Evolutionary conservation across 2,888 invertebrate genomes (phyloP).

Genomic region (Mystacides longicornis): DNA sequence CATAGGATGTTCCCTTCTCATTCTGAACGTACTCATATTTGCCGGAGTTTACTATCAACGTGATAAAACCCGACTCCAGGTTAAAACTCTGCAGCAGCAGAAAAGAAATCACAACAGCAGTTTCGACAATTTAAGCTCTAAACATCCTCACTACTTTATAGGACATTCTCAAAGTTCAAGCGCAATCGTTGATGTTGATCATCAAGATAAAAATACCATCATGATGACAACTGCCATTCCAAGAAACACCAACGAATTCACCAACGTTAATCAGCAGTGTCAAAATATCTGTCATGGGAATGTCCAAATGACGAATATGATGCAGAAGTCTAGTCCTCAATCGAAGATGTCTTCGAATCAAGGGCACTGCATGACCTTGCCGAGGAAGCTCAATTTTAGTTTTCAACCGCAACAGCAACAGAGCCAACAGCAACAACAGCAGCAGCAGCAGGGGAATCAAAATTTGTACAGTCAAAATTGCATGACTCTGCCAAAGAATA

Average conservation of each 20-base stretch:
- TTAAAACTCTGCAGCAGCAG: slow-evolving; percentile 63
- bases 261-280: slow-evolving; percentile 38
- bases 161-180: slow-evolving; percentile 73
- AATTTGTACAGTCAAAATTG: slow-evolving; percentile 45
- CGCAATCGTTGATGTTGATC: slow-evolving; percentile 79
- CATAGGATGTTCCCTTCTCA: slow-evolving; percentile 72
- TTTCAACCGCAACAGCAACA: slow-evolving; percentile 35
- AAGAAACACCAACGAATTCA: slow-evolving; percentile 30
- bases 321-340: slow-evolving; percentile 42
- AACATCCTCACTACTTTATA: slow-evolving; percentile 73
- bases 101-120: slow-evolving; percentile 54
- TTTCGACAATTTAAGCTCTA: slow-evolving; percentile 53
- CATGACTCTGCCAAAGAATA: slow-evolving; percentile 57
- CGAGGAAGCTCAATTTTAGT: slow-evolving; percentile 45
- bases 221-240: slow-evolving; percentile 40
- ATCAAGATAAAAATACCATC: slow-evolving; percentile 57
- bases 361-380: slow-evolving; percentile 43
- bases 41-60: slow-evolving; percentile 79
- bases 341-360: slow-evolving; percentile 33
- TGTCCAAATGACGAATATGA: slow-evolving; percentile 49
- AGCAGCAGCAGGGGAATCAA: slow-evolving; percentile 28
- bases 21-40: slow-evolving; percentile 74
- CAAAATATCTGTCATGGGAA: slow-evolving; percentile 54
- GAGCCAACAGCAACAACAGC: not conserved
- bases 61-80: slow-evolving; percentile 70